Conservation (phyloP, 2,888 invertebrate species). For the Drosophila macrospina region DNA sequence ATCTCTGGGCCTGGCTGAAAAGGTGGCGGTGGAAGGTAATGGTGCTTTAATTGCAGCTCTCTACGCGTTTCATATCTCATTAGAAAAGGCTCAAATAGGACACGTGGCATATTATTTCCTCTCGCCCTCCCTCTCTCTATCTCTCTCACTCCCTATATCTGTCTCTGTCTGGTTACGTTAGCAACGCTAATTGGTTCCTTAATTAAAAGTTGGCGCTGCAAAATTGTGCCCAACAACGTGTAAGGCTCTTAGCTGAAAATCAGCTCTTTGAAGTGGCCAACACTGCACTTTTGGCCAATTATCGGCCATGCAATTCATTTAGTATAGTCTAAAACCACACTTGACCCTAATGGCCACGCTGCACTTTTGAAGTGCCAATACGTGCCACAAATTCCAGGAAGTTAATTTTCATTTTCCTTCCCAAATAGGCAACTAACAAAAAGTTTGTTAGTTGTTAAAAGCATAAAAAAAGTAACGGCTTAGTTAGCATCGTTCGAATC, state of each 20-base stretch:
- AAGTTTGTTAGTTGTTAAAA: too few relatives aligned
- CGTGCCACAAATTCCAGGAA: slow-evolving; percentile 42
- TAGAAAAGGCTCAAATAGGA: slow-evolving; percentile 30
- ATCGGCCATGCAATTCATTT: slow-evolving; percentile 57
- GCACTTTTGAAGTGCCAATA: slow-evolving; percentile 42
- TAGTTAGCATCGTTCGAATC: too few relatives aligned
- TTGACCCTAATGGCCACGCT: slow-evolving; percentile 37
- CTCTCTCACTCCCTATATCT: neutral
- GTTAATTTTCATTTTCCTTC: too few relatives aligned
- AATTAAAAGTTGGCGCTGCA: slow-evolving; percentile 56
- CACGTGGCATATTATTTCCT: slow-evolving; percentile 34
- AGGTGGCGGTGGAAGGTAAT: slow-evolving; percentile 36
- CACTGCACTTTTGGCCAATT: slow-evolving; percentile 63
- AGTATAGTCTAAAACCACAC: slow-evolving; percentile 16
- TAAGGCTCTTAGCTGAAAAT: slow-evolving; percentile 6
- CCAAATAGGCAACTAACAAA: too few relatives aligned
- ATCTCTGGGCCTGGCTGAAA: slow-evolving; percentile 3
- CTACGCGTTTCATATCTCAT: slow-evolving; percentile 63
- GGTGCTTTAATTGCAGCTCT: slow-evolving; percentile 65
- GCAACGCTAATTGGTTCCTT: slow-evolving; percentile 71
- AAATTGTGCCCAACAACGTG: slow-evolving; percentile 28
- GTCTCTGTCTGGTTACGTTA: slow-evolving; percentile 17
- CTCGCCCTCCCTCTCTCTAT: neutral
- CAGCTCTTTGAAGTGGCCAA: slow-evolving; percentile 49
- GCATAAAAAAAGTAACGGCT: too few relatives aligned